Percentiles rank a stretch among this genome's conserved stretches.
phyloP scores from a whole-genome alignment of 2,113 vertebrate species.

The Chaenocephalus aceratus region DNA sequence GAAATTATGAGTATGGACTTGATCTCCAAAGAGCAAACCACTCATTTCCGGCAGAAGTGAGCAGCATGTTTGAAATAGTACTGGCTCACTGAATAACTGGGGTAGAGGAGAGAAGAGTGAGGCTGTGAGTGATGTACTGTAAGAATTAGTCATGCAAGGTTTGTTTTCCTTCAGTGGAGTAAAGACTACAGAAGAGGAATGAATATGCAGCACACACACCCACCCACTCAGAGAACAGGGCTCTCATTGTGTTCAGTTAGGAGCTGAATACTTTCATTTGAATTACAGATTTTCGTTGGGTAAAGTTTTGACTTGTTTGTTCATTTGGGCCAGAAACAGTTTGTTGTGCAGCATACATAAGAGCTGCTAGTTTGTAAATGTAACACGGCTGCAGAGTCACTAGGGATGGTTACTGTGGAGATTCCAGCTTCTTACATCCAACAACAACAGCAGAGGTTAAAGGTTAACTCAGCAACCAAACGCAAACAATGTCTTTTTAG shows the following conservation, averaged over 20 bases:
- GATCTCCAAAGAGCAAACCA: slow-evolving; percentile 65
- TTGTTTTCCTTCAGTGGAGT: slow-evolving; percentile 39
- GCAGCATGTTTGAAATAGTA: slow-evolving; percentile 15
- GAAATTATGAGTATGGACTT: slow-evolving; percentile 67
- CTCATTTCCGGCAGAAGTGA: slow-evolving; percentile 44
- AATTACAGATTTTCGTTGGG: slow-evolving; percentile 47
- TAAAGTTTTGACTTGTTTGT: slow-evolving; percentile 28
- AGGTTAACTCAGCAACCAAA: neutral
- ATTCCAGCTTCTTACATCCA: neutral
- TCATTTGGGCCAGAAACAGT: neutral
- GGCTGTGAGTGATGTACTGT: slow-evolving; percentile 29
- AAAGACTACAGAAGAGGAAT: slow-evolving; percentile 26
- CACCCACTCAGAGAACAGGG: slow-evolving; percentile 16
- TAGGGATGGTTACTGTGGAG: neutral
- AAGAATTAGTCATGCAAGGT: slow-evolving; percentile 44
- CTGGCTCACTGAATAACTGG: slow-evolving; percentile 4
- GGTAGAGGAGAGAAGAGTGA: neutral
- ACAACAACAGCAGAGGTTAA: neutral
- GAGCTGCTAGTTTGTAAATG: neutral
- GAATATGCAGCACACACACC: slow-evolving; percentile 26
- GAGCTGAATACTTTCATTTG: slow-evolving; percentile 24
- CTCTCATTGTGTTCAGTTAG: slow-evolving; percentile 16
- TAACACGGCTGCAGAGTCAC: neutral
- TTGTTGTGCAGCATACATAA: neutral
- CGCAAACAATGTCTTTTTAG: neutral